phyloP scores from a whole-genome alignment of 2,113 vertebrate genomes.

The Stegastes partitus region DNA sequence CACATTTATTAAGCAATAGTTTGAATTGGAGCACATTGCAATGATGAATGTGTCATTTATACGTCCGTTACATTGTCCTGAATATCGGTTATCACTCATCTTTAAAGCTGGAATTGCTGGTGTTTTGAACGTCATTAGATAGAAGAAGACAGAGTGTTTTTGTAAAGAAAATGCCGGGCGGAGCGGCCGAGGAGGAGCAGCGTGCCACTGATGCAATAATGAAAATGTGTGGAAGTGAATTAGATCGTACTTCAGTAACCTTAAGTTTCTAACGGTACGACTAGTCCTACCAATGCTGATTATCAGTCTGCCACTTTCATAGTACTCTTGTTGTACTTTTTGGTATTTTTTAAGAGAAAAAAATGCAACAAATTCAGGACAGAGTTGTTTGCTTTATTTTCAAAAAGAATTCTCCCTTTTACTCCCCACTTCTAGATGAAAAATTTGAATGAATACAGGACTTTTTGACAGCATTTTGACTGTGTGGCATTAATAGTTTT shows the following conservation, averaged over 20 bases:
- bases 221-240: conserved; percentile 24
- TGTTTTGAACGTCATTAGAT: not conserved
- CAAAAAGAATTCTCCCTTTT: too few relatives aligned
- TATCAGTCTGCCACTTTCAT: too few relatives aligned
- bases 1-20: conserved; percentile 27
- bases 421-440: too few relatives aligned
- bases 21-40: conserved; percentile 17
- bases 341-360: too few relatives aligned
- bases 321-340: too few relatives aligned
- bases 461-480: too few relatives aligned
- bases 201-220: conserved; percentile 26
- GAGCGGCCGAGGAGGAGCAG: not conserved
- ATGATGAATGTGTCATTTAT: conserved; percentile 24
- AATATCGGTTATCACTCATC: conserved; percentile 19
- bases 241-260: conserved; percentile 1
- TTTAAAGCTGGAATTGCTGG: not conserved
- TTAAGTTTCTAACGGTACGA: too few relatives aligned
- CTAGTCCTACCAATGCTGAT: too few relatives aligned
- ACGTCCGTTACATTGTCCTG: conserved; percentile 26
- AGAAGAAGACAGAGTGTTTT: not conserved
- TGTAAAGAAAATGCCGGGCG: conserved; percentile 13
- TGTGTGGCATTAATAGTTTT: too few relatives aligned
- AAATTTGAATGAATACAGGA: too few relatives aligned
- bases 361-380: too few relatives aligned
- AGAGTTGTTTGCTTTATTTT: too few relatives aligned